Base-by-base conservation (phyloP, 2,797 vertebrate species). In the Enteromius unitaeniatus region DNA sequence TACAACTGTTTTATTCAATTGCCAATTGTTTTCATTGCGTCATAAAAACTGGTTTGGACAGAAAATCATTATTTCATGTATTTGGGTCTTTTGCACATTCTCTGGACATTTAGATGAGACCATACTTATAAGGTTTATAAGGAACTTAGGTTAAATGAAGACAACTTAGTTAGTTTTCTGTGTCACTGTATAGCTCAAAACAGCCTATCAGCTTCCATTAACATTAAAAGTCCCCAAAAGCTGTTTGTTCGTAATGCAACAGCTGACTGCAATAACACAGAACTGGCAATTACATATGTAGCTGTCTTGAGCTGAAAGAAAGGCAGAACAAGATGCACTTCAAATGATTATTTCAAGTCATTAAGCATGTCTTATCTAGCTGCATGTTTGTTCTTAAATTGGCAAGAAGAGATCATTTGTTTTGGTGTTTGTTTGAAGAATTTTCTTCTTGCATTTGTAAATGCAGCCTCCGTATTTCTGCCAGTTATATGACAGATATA, bases 321-420 rank as follows among this genome's bases (percentile, higher is more conserved):
- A 42, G 2, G 3, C 19, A 23, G 49, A 13, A 34, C 42, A 83
- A 73, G 0, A 15, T 11, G 23, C 51, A n/a, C 49, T 68, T 69
- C 23, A 67, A 83, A 10, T 53, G 31, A 53, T 73, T 51, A 64
- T 64, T 83, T 55, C 72, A 53, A 53, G 34, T 77, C 73, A 58
- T 83, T 78, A 76, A 42, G 64, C 81, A 82, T 76, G 55, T 74
- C 60, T 81, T 72, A 76, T 68, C 82, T 47, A 31, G 51, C 40
- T 47, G 13, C 13, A 17, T 47, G 74, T 37, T 78, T 78, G 72
- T 75, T 75, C 74, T 58, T 77, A 60, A 77, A 77, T 77, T 58
- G 73, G 49, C 31, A 13, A 45, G 14, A 1, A 60, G 47, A 83
- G 58, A 19, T 60, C 14, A 70, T 34, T 78, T 45, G 49, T 23